Percentiles rank a stretch among this genome's conserved stretches.
Evolutionary conservation across 2,888 invertebrate species (phyloP).

Genomic region (Molorchus minor): DNA sequence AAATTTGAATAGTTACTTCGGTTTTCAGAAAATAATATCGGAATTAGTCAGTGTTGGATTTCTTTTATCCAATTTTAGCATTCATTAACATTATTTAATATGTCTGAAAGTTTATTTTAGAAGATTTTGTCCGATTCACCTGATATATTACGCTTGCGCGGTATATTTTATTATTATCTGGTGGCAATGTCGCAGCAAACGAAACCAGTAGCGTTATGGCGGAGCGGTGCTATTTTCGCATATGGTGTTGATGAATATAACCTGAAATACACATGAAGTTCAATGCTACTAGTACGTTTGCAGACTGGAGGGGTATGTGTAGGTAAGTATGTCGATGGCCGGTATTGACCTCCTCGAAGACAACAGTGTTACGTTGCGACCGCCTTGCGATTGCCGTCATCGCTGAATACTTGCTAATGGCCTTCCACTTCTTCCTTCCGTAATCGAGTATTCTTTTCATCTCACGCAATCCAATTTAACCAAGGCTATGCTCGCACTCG

Average conservation of each 20-base stretch:
- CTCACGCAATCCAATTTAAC: not conserved
- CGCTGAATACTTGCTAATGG: slow-evolving; percentile 25
- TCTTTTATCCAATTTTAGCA: no score
- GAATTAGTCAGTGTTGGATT: no score
- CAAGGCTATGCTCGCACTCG: not conserved
- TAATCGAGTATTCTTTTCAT: slow-evolving; percentile 13
- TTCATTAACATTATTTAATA: no score
- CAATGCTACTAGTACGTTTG: slow-evolving; percentile 45
- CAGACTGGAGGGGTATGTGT: slow-evolving; percentile 54
- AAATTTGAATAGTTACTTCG: no score
- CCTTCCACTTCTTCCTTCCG: slow-evolving; percentile 25
- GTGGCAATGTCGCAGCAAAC: not conserved
- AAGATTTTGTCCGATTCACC: no score
- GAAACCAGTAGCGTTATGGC: slow-evolving; percentile 14
- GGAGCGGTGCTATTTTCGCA: slow-evolving; percentile 24
- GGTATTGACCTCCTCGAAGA: slow-evolving; percentile 55
- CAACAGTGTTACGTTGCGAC: slow-evolving; percentile 48
- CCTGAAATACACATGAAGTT: slow-evolving; percentile 41
- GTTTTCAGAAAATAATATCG: no score
- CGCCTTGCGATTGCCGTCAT: slow-evolving; percentile 29
- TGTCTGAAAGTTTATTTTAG: no score
- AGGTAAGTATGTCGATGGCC: slow-evolving; percentile 61
- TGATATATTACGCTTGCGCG: no score
- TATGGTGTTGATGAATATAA: slow-evolving; percentile 29
- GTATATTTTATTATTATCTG: slow-evolving; percentile 3